Percentiles rank a stretch among this genome's conserved stretches.
Conservation (phyloP, 2,797 vertebrate species). For the Chaetophractus vellerosus region DNA sequence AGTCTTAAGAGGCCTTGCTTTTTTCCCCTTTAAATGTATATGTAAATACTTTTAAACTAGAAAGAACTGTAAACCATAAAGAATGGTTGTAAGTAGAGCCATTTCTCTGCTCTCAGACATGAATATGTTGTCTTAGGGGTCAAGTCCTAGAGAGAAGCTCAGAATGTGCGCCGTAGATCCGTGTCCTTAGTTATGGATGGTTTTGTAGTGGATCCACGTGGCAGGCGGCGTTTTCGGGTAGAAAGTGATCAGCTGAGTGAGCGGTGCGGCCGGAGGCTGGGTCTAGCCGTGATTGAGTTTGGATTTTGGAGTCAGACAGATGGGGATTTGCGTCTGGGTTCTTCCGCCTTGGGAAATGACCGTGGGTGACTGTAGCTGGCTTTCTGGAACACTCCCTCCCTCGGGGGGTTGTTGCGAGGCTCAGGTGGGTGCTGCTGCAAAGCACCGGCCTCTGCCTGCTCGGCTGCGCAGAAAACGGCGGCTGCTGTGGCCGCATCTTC, state of each 20-base stretch:
- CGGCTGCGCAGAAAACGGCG: not conserved
- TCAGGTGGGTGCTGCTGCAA: not conserved
- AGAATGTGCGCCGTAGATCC: not conserved
- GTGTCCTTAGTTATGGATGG: constrained; percentile 19
- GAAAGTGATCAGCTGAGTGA: not conserved
- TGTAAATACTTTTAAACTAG: constrained; percentile 44
- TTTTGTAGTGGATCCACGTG: not conserved
- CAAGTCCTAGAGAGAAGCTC: constrained; percentile 37
- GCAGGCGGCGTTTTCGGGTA: constrained; percentile 26
- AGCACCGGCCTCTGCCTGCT: not conserved
- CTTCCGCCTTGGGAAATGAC: constrained; percentile 11
- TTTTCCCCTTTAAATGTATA: constrained; percentile 49
- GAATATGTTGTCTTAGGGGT: constrained; percentile 33
- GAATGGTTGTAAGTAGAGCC: not conserved
- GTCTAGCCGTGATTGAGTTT: not conserved
- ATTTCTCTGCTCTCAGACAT: constrained; percentile 42
- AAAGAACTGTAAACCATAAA: constrained; percentile 60
- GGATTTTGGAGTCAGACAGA: constrained; percentile 21
- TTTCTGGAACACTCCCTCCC: not conserved
- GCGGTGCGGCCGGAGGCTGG: not conserved
- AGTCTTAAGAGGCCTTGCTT: constrained; percentile 26
- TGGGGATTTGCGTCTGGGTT: constrained; percentile 19
- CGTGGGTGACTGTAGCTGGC: not conserved
- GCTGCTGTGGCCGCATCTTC: not conserved
- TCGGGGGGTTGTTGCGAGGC: not conserved